A percentile compares a stretch with the other conserved stretches of the same genome.
Conservation (phyloP, 2,888 invertebrate genomes). For the Lamellibrachia columna region DNA sequence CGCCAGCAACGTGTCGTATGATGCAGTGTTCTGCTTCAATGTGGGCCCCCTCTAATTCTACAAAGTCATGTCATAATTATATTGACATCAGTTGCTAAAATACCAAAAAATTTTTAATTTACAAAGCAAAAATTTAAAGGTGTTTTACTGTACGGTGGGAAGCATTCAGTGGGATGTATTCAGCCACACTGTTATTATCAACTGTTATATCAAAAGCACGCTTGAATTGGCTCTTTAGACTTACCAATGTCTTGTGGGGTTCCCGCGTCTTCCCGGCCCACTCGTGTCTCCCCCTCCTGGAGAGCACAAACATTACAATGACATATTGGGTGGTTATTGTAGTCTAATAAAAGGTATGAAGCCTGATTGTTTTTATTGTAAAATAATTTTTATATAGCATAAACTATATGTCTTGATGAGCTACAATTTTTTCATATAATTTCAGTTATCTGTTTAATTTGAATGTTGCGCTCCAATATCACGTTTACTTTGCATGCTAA, state of each 20-base stretch:
- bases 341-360: not conserved
- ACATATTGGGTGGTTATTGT: not conserved
- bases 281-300: slow-evolving; percentile 84
- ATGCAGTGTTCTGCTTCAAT: slow-evolving; percentile 57
- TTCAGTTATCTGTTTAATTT: no score
- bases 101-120: not conserved
- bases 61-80: slow-evolving; percentile 21
- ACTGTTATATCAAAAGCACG: not conserved
- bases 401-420: no score
- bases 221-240: slow-evolving; percentile 20
- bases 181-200: no score
- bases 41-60: slow-evolving; percentile 66
- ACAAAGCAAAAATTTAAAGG: not conserved
- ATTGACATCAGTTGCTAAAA: not conserved
- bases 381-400: not conserved
- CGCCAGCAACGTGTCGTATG: slow-evolving; percentile 53
- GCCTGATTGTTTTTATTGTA: not conserved
- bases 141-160: not conserved
- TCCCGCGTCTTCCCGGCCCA: slow-evolving; percentile 79
- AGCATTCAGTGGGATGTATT: no score
- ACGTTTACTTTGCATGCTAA: no score
- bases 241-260: slow-evolving; percentile 77
- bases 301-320: slow-evolving; percentile 17
- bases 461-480: no score
- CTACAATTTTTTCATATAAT: no score